These are phyloP conservation scores for Axinella damicornis DNA, from an alignment of 37 sponge, comb jelly and placozoan genomes.

Conservation along the genomic window DNA sequence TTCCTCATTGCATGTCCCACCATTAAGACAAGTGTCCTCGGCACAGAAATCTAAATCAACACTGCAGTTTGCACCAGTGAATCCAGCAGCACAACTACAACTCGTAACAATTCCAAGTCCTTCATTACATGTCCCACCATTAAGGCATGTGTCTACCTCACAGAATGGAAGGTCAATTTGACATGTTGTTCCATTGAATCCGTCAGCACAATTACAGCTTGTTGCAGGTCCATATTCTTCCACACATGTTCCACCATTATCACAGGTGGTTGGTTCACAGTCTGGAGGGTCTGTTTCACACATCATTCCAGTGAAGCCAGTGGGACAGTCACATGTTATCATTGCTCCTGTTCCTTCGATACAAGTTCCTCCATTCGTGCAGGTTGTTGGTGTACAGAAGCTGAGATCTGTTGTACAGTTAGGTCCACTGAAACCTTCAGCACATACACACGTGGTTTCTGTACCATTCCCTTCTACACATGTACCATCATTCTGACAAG, in stretches of 20 bases:
- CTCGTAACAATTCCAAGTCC: too few relatives aligned
- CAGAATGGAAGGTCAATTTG: too few relatives aligned
- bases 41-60: conserved; percentile 1
- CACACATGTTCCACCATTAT: conserved; percentile 44
- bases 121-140: too few relatives aligned
- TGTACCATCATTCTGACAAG: not conserved
- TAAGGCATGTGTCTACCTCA: too few relatives aligned
- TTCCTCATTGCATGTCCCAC: conserved; percentile 19
- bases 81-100: not conserved
- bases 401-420: not conserved
- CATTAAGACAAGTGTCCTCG: conserved; percentile 5
- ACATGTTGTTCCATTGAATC: not conserved
- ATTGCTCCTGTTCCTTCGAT: not conserved
- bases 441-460: conserved; percentile 21
- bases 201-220: conserved; percentile 7
- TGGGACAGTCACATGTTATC: conserved; percentile 34
- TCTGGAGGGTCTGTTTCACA: not conserved
- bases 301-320: conserved; percentile 37
- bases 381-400: conserved; percentile 3
- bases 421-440: conserved; percentile 15
- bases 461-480: too few relatives aligned
- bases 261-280: conserved; percentile 21
- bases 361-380: conserved; percentile 17
- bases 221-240: conserved; percentile 33
- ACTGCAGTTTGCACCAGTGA: not conserved